These are phyloP conservation scores for Cyprinodon diabolis DNA, from an alignment of 2,797 vertebrate species.

Conservation along the genomic window DNA sequence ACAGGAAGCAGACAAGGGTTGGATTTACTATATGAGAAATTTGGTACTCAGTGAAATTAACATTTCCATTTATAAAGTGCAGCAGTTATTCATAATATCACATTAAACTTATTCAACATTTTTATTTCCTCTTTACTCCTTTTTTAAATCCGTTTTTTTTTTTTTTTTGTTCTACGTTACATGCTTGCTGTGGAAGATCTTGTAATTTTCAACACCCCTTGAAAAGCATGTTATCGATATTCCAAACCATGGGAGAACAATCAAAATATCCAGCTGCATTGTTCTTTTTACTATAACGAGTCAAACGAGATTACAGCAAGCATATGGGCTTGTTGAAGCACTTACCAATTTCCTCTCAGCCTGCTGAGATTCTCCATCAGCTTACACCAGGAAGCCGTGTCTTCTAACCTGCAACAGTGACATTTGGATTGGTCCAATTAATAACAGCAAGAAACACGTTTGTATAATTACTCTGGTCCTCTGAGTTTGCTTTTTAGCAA, in stretches of 20 bases:
- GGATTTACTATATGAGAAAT: background rate
- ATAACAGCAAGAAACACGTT: constrained; percentile 68
- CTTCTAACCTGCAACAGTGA: constrained; percentile 57
- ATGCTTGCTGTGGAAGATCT: constrained; percentile 1
- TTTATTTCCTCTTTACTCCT: no score
- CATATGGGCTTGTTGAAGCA: constrained; percentile 58
- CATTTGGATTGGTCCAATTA: constrained; percentile 75
- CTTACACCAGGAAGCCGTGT: constrained; percentile 56
- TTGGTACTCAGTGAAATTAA: no score
- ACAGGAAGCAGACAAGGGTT: background rate
- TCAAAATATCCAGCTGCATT: constrained; percentile 57
- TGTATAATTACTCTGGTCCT: constrained; percentile 77
- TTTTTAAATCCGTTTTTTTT: background rate
- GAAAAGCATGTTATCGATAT: constrained; percentile 27
- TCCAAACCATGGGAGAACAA: constrained; percentile 38
- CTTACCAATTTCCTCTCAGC: constrained; percentile 49
- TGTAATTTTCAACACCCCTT: background rate
- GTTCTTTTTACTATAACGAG: constrained; percentile 61
- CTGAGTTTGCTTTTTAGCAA: constrained; percentile 73
- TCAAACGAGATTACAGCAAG: constrained; percentile 48
- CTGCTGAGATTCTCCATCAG: constrained; percentile 70
- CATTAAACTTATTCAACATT: no score
- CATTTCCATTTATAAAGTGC: no score
- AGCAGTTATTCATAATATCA: no score
- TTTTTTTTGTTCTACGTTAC: background rate